phyloP scores from a whole-genome alignment of 2,888 invertebrate species.

The Leptothorax acervorum region DNA sequence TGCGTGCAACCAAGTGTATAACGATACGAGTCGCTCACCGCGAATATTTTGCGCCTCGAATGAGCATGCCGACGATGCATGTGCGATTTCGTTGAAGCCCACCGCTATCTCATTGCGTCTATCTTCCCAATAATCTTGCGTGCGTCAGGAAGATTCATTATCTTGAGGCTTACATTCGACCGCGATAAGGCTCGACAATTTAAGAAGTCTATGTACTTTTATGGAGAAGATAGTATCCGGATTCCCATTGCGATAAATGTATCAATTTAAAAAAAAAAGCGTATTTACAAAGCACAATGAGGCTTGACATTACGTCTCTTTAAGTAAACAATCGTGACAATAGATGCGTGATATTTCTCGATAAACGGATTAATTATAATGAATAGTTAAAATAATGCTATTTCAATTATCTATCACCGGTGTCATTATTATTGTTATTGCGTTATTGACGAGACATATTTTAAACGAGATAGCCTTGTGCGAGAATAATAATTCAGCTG shows the following conservation, averaged over 20 bases:
- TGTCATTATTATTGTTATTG: slow-evolving; percentile 12
- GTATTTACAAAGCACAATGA: slow-evolving; percentile 39
- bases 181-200: slow-evolving; percentile 9
- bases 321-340: slow-evolving; percentile 3
- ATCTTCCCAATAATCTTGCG: slow-evolving; percentile 27
- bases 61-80: slow-evolving; percentile 34
- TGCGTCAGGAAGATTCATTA: not conserved
- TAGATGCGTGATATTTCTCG: slow-evolving; percentile 7
- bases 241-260: slow-evolving; percentile 17
- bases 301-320: not conserved
- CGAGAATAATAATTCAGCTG: slow-evolving; percentile 14
- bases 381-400: not conserved
- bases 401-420: not conserved
- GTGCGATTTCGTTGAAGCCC: slow-evolving; percentile 14
- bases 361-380: slow-evolving; percentile 28
- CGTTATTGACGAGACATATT: slow-evolving; percentile 15
- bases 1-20: slow-evolving; percentile 66
- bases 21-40: not conserved
- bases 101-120: slow-evolving; percentile 14
- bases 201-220: slow-evolving; percentile 11
- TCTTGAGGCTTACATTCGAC: not conserved
- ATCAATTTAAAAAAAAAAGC: slow-evolving; percentile 1
- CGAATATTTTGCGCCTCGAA: not conserved
- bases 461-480: not conserved
- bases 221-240: slow-evolving; percentile 20